Percentiles rank a stretch among this genome's conserved stretches.
Evolutionary conservation across 2,113 vertebrate genomes (phyloP).

Genomic region (Stomatorhinus ivindoensis): DNA sequence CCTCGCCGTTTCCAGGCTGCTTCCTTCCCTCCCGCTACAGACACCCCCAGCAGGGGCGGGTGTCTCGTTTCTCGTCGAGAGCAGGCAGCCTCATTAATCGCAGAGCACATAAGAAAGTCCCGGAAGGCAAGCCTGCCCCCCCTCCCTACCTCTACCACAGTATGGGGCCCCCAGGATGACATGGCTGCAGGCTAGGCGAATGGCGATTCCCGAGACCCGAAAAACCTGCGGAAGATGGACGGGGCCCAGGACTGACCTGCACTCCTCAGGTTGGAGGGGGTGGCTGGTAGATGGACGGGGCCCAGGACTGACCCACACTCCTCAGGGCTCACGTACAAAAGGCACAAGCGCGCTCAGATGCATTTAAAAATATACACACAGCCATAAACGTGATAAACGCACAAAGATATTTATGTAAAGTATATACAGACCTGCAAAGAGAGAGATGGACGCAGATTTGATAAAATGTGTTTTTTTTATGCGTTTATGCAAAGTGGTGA

Average conservation of each 20-base stretch:
- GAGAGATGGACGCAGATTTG: neutral
- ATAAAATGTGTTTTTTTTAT: neutral
- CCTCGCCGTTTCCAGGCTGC: neutral
- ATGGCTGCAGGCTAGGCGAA: neutral
- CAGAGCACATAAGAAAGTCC: neutral
- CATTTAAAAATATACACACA: neutral
- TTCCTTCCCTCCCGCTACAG: neutral
- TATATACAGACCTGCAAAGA: neutral
- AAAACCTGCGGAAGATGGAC: neutral
- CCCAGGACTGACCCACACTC: neutral
- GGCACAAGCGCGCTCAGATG: neutral
- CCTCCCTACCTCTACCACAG: neutral
- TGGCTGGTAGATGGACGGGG: neutral
- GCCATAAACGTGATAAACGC: neutral
- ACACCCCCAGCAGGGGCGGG: neutral
- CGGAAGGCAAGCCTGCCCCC: neutral
- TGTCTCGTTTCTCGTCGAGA: neutral
- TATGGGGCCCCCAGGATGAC: neutral
- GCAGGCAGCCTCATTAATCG: neutral
- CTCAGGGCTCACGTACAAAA: neutral
- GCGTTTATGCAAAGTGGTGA: neutral
- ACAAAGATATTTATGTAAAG: neutral
- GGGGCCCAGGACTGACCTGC: neutral
- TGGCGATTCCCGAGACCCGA: neutral
- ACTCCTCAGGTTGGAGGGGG: neutral